These are phyloP conservation scores for Drosophila anomelani DNA, from an alignment of 2,888 invertebrate genomes.

Conservation along the genomic window DNA sequence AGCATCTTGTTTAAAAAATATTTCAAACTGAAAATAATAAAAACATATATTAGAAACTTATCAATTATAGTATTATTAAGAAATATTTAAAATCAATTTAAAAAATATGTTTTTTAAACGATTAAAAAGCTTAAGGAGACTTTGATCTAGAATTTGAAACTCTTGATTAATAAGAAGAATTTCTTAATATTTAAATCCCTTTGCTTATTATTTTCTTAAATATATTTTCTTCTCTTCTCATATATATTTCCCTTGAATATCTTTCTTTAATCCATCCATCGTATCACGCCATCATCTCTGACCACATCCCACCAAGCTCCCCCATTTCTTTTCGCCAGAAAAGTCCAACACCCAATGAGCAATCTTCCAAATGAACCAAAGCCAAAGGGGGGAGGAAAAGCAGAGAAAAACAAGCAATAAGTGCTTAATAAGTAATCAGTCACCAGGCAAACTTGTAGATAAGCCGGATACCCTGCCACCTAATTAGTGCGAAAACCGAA, in stretches of 20 bases:
- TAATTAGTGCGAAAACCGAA: conserved; percentile 42
- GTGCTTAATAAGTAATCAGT: conserved; percentile 75
- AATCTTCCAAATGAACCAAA: conserved; percentile 66
- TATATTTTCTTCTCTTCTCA: no score
- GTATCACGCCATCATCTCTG: conserved; percentile 28
- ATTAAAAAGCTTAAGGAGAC: background rate
- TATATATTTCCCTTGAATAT: background rate
- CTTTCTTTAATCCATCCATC: background rate
- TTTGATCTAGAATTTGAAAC: background rate
- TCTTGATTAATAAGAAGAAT: background rate
- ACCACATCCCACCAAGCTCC: background rate
- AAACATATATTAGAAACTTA: background rate
- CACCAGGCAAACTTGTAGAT: conserved; percentile 41
- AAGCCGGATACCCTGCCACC: conserved; percentile 36
- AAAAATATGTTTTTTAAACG: background rate
- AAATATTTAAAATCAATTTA: background rate
- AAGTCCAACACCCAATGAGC: conserved; percentile 73
- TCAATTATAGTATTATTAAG: rapidly evolving
- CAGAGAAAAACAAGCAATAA: conserved; percentile 48
- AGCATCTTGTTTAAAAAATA: no score
- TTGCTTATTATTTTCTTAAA: background rate
- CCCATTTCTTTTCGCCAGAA: conserved; percentile 36
- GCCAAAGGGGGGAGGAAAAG: background rate
- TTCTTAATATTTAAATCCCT: background rate
- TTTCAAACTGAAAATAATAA: background rate